Conservation (phyloP, 2,113 vertebrate species). For the Gulo gulo region DNA sequence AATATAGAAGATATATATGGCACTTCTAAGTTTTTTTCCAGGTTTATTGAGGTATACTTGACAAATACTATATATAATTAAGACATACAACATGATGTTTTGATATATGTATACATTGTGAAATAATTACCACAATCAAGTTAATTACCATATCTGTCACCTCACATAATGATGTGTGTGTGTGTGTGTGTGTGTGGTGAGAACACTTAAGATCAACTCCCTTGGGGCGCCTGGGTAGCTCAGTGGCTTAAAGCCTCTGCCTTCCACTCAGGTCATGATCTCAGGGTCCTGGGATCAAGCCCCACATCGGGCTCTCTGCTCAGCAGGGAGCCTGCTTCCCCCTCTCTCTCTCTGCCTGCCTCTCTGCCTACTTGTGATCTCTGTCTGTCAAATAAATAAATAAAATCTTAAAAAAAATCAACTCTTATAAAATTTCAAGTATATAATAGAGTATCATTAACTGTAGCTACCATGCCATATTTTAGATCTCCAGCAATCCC, state of each 20-base stretch:
- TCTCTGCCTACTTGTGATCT: no score
- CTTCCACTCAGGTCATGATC: no score
- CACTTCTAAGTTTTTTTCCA: neutral
- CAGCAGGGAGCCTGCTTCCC: no score
- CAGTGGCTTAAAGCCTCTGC: no score
- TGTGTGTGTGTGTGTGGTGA: neutral
- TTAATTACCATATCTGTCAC: neutral
- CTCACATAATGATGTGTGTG: neutral
- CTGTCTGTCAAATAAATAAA: no score
- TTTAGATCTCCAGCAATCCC: neutral
- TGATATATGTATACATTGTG: neutral
- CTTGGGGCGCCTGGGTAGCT: neutral
- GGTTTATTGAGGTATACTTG: neutral
- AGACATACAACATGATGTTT: neutral
- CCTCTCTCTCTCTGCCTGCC: no score
- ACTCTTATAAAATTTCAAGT: neutral
- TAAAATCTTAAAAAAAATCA: neutral
- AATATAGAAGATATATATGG: neutral
- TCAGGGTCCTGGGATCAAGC: no score
- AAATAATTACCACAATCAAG: neutral
- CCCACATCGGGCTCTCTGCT: no score
- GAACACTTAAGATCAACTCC: neutral
- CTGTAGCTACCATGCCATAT: neutral
- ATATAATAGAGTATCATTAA: neutral
- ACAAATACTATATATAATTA: neutral